A percentile compares a stretch with the other conserved stretches of the same genome.
These are phyloP conservation scores for Drosophila nigromelanica DNA, from an alignment of 1,140 invertebrate genomes.

Conservation along the genomic window DNA sequence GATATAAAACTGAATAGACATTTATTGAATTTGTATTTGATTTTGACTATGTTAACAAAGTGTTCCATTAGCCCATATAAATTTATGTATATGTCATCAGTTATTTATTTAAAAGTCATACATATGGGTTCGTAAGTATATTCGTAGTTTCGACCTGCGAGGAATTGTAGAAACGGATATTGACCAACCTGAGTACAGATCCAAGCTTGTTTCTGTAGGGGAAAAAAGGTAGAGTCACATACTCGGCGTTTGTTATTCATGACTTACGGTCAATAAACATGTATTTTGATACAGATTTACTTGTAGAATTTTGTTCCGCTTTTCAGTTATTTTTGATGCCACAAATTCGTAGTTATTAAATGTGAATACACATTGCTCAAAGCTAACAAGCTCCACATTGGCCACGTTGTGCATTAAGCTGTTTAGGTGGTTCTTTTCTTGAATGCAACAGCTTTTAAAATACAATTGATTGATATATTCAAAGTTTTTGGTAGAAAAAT, in stretches of 20 bases:
- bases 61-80: neutral
- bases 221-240: neutral
- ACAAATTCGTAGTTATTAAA: constrained; percentile 44
- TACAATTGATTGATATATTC: constrained; percentile 34
- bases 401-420: constrained; percentile 9
- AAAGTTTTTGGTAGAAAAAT: neutral
- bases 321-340: constrained; percentile 18
- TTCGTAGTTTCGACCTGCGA: constrained; percentile 23
- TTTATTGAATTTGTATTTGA: constrained; percentile 9
- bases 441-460: constrained; percentile 26
- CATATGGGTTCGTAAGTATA: constrained; percentile 37
- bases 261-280: constrained; percentile 15
- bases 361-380: constrained; percentile 42
- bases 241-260: neutral
- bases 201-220: constrained; percentile 25
- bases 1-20: constrained; percentile 14
- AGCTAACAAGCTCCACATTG: constrained; percentile 35
- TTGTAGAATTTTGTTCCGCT: constrained; percentile 12
- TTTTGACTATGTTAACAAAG: constrained; percentile 31
- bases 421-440: neutral
- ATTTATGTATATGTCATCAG: neutral
- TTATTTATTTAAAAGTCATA: constrained; percentile 22
- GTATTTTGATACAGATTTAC: constrained; percentile 37
- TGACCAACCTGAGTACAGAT: constrained; percentile 9
- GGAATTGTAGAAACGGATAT: constrained; percentile 11